Percentiles rank a stretch among this genome's conserved stretches.
phyloP scores from a whole-genome alignment of 2,888 invertebrate species.

The Hirtodrosophila alboralis region DNA sequence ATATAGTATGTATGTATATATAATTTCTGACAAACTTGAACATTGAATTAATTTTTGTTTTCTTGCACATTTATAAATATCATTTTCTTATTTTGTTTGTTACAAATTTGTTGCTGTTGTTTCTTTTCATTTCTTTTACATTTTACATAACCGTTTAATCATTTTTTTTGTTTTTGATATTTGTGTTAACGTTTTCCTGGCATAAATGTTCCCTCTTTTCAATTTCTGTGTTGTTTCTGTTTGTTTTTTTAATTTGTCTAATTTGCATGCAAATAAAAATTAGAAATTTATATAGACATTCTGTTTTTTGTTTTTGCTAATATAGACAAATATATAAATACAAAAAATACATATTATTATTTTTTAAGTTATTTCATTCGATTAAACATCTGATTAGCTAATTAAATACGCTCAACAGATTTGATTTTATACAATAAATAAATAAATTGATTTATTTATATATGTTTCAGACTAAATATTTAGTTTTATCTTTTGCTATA shows the following conservation, averaged over 20 bases:
- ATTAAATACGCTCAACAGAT: slow-evolving; percentile 21
- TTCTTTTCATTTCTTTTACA: slow-evolving; percentile 25
- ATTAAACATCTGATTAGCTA: slow-evolving; percentile 26
- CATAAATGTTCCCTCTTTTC: slow-evolving; percentile 52
- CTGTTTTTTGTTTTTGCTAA: too few species aligned
- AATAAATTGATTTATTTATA: slow-evolving; percentile 18
- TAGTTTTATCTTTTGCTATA: slow-evolving; percentile 20
- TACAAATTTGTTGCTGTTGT: slow-evolving; percentile 52
- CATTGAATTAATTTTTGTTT: slow-evolving; percentile 67
- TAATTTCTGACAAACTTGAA: slow-evolving; percentile 81
- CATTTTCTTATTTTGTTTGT: too few species aligned
- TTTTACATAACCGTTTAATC: too few species aligned
- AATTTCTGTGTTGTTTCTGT: slow-evolving; percentile 30
- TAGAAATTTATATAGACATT: slow-evolving; percentile 20
- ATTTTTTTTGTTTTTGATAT: slow-evolving; percentile 54
- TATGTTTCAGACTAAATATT: slow-evolving; percentile 33
- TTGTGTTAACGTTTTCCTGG: slow-evolving; percentile 64
- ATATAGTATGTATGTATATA: slow-evolving; percentile 60
- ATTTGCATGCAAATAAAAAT: slow-evolving; percentile 15
- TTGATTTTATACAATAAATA: slow-evolving; percentile 20
- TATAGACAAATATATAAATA: slow-evolving; percentile 24
- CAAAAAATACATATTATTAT: slow-evolving; percentile 43
- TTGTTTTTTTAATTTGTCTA: slow-evolving; percentile 17
- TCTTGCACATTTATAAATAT: slow-evolving; percentile 68
- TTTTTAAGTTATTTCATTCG: slow-evolving; percentile 3